A percentile compares a stretch with the other conserved stretches of the same genome.
phyloP scores from a whole-genome alignment of 2,888 invertebrate species.

The Leptarthrus brevirostris region DNA sequence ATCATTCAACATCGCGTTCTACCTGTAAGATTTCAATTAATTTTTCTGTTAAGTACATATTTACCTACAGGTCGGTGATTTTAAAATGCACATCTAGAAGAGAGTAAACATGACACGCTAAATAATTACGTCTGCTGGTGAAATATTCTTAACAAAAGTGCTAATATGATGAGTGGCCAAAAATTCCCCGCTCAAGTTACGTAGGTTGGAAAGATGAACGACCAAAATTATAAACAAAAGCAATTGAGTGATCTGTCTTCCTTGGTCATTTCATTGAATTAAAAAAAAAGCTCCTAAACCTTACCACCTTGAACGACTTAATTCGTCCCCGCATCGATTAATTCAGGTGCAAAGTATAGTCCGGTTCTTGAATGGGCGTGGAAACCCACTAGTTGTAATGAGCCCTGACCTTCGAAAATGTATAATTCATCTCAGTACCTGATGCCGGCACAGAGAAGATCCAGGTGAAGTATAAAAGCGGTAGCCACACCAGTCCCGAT shows the following conservation, averaged over 20 bases:
- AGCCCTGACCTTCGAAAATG: constrained; percentile 12
- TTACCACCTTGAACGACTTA: background rate
- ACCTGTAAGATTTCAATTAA: too few relatives aligned
- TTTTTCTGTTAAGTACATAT: too few relatives aligned
- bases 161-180: constrained; percentile 20
- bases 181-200: background rate
- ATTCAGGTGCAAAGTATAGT: background rate
- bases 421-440: too few relatives aligned
- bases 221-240: background rate
- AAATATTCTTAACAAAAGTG: background rate
- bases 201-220: too few relatives aligned
- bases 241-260: background rate
- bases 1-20: too few relatives aligned
- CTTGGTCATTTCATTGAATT: background rate
- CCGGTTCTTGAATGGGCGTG: constrained; percentile 26
- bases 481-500: background rate
- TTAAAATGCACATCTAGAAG: too few relatives aligned
- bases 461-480: constrained; percentile 34
- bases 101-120: too few relatives aligned
- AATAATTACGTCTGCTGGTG: too few relatives aligned
- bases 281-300: background rate
- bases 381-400: background rate
- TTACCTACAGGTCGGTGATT: too few relatives aligned
- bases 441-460: constrained; percentile 2
- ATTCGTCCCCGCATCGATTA: background rate